Percentiles rank a stretch among this genome's conserved stretches.
Evolutionary conservation across 2,888 invertebrate species (phyloP).

Genomic region (Parthenolecanium corni): DNA sequence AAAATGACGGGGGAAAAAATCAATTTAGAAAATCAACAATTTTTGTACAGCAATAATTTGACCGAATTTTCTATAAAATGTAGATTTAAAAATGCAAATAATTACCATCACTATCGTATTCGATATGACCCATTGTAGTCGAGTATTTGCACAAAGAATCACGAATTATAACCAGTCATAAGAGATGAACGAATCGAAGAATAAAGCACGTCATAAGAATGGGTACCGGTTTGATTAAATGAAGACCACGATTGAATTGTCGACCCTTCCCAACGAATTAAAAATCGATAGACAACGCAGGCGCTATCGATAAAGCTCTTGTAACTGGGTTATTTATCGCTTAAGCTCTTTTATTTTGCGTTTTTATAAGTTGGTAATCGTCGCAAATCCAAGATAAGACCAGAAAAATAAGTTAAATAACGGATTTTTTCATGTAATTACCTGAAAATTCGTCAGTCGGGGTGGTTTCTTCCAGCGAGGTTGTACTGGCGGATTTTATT

Average conservation of each 20-base stretch:
- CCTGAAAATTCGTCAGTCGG: conserved; percentile 64
- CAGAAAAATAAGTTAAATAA: not conserved
- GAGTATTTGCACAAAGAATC: too few relatives aligned
- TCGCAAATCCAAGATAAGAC: not conserved
- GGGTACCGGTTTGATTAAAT: not conserved
- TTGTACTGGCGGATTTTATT: conserved; percentile 59
- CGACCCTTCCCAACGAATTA: too few relatives aligned
- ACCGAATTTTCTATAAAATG: too few relatives aligned
- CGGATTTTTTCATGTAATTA: conserved; percentile 35
- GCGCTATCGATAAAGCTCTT: too few relatives aligned
- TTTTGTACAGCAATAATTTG: too few relatives aligned
- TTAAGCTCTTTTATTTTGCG: too few relatives aligned
- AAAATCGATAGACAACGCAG: too few relatives aligned
- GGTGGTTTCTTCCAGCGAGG: conserved; percentile 60
- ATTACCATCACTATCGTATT: not conserved
- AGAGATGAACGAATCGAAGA: not conserved
- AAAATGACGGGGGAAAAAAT: too few relatives aligned
- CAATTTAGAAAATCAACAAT: too few relatives aligned
- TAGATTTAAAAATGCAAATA: too few relatives aligned
- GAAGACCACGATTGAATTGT: too few relatives aligned
- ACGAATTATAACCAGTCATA: not conserved
- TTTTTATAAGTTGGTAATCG: not conserved
- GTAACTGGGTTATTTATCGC: too few relatives aligned
- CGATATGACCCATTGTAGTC: not conserved
- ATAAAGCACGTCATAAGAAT: not conserved